A percentile compares a stretch with the other conserved stretches of the same genome.
phyloP scores from a whole-genome alignment of 2,113 vertebrate genomes.

The Acrocephalus kingi region DNA sequence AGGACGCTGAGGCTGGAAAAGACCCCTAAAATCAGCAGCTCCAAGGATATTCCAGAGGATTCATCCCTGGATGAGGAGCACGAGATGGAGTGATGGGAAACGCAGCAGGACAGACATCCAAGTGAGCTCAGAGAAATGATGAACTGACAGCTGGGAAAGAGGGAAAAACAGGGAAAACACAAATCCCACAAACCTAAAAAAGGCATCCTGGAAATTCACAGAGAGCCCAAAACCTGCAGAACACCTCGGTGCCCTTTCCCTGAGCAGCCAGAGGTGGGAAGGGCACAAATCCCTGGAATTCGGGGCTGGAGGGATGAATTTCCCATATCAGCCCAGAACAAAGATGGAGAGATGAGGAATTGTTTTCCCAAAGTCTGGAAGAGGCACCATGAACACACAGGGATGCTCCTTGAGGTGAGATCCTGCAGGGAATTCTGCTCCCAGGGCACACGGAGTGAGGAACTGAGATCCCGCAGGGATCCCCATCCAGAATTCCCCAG shows the following conservation, averaged over 20 bases:
- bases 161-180: background rate
- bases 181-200: background rate
- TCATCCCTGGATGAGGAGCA: background rate
- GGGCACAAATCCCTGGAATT: background rate
- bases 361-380: background rate
- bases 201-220: background rate
- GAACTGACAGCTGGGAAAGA: background rate
- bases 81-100: accelerated
- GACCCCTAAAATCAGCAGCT: background rate
- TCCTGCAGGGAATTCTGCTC: background rate
- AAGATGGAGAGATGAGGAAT: background rate
- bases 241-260: background rate
- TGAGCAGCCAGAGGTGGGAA: background rate
- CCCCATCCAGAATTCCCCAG: too few species aligned
- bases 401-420: background rate
- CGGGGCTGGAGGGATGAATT: background rate
- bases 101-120: accelerated
- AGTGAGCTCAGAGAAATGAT: background rate
- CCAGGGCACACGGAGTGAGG: background rate
- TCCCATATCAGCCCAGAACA: background rate
- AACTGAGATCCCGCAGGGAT: background rate
- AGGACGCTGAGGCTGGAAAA: background rate
- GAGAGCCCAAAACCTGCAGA: background rate
- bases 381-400: background rate
- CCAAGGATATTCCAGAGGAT: background rate